These are phyloP conservation scores for Perdita meconis DNA, from an alignment of 2,888 invertebrate genomes.

Conservation along the genomic window DNA sequence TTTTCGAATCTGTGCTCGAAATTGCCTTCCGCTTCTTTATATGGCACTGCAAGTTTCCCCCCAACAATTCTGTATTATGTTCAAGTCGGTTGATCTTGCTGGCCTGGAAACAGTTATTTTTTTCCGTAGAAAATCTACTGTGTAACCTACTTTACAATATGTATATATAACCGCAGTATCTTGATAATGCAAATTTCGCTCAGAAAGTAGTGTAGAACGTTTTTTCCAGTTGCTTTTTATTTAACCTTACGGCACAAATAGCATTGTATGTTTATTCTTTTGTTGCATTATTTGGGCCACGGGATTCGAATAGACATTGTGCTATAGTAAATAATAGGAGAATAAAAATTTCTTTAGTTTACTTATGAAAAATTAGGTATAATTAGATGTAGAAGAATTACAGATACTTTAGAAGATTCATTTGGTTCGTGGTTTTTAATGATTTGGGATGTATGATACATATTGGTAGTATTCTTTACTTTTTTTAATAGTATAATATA, in stretches of 20 bases:
- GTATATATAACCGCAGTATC: background rate
- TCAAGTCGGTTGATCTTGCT: background rate
- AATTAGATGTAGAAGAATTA: too few relatives aligned
- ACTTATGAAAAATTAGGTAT: too few relatives aligned
- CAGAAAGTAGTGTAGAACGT: background rate
- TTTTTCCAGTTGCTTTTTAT: background rate
- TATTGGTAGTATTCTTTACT: too few relatives aligned
- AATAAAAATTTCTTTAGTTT: too few relatives aligned
- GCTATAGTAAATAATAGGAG: too few relatives aligned
- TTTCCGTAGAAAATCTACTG: background rate
- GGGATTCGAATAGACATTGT: too few relatives aligned
- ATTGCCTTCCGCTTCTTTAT: background rate
- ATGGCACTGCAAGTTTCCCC: background rate
- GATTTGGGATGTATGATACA: too few relatives aligned
- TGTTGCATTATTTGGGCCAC: too few relatives aligned
- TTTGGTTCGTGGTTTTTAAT: too few relatives aligned
- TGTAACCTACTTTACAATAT: background rate
- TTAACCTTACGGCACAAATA: background rate
- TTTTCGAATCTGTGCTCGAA: slow-evolving; percentile 2
- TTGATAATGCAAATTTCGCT: background rate
- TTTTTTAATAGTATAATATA: too few relatives aligned
- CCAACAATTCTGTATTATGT: slow-evolving; percentile 5
- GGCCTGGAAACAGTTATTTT: slow-evolving; percentile 5
- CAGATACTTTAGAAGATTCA: too few relatives aligned
- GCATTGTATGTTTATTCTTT: too few relatives aligned